Conservation (phyloP, 1,140 invertebrate species). For the Babylonia areolata region DNA sequence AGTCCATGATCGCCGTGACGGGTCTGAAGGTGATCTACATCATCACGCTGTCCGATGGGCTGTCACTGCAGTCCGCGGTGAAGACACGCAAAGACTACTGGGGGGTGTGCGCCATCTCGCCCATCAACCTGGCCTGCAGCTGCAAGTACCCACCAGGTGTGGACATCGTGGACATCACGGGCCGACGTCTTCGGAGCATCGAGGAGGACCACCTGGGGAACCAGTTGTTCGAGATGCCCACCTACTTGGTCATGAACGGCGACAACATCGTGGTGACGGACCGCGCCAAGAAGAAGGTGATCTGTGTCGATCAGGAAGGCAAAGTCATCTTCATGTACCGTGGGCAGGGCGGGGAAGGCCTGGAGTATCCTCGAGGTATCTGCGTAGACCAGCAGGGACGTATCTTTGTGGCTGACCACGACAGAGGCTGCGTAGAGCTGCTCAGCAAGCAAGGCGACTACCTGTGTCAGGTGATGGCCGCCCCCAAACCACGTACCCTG, state of each 20-base stretch:
- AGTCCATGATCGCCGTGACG: slow-evolving; percentile 15
- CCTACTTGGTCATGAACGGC: slow-evolving; percentile 3
- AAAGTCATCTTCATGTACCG: neutral
- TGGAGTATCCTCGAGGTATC: slow-evolving; percentile 8
- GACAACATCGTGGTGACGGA: slow-evolving; percentile 34
- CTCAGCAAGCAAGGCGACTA: slow-evolving; percentile 13
- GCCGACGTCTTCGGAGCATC: slow-evolving; percentile 5
- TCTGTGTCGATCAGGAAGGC: slow-evolving; percentile 28
- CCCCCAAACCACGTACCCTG: slow-evolving; percentile 27
- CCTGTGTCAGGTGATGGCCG: slow-evolving; percentile 25
- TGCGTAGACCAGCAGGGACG: slow-evolving; percentile 23
- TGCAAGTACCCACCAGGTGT: slow-evolving; percentile 33
- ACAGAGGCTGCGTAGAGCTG: slow-evolving; percentile 6
- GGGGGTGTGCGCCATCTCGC: slow-evolving; percentile 19
- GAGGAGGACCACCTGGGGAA: slow-evolving; percentile 14
- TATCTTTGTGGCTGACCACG: slow-evolving; percentile 21
- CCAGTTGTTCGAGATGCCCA: slow-evolving; percentile 28
- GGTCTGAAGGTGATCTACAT: slow-evolving; percentile 28
- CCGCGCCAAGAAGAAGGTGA: slow-evolving; percentile 4
- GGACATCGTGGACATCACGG: slow-evolving; percentile 41
- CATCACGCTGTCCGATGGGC: neutral
- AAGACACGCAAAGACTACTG: slow-evolving; percentile 36
- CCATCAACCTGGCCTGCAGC: slow-evolving; percentile 39
- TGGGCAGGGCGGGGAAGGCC: neutral
- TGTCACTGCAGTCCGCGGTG: slow-evolving; percentile 30